Conservation (phyloP, 1,140 invertebrate genomes). For the Trichomalopsis sarcophagae region DNA sequence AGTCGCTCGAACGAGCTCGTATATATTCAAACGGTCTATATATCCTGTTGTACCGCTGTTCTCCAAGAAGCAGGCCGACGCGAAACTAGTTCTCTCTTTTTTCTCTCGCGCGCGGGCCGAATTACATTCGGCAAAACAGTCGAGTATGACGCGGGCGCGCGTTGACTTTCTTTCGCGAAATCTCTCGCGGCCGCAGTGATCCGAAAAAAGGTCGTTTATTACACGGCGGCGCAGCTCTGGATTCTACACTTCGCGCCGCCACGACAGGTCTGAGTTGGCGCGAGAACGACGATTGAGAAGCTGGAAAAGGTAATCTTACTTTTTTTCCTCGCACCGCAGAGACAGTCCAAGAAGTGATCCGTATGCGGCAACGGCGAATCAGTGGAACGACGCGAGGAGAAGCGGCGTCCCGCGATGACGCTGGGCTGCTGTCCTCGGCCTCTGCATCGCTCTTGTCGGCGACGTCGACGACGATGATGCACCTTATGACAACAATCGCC, state of each 20-base stretch:
- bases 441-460: not conserved
- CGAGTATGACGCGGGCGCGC: no score
- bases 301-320: not conserved
- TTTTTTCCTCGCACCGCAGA: not conserved
- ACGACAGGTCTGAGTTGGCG: not conserved
- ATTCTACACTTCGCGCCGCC: not conserved
- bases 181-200: no score
- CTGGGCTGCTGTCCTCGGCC: not conserved
- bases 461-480: not conserved
- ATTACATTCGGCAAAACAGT: not conserved
- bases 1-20: not conserved
- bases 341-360: no score
- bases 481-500: not conserved
- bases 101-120: not conserved
- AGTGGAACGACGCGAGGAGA: not conserved
- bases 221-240: not conserved
- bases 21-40: not conserved
- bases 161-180: no score
- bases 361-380: not conserved
- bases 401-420: not conserved
- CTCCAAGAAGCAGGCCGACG: not conserved
- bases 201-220: no score
- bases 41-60: not conserved
- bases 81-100: not conserved
- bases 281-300: not conserved